Evolutionary conservation across 92 coral and sea anemone species (phyloP).

Genomic region (Actinostola sp.): DNA sequence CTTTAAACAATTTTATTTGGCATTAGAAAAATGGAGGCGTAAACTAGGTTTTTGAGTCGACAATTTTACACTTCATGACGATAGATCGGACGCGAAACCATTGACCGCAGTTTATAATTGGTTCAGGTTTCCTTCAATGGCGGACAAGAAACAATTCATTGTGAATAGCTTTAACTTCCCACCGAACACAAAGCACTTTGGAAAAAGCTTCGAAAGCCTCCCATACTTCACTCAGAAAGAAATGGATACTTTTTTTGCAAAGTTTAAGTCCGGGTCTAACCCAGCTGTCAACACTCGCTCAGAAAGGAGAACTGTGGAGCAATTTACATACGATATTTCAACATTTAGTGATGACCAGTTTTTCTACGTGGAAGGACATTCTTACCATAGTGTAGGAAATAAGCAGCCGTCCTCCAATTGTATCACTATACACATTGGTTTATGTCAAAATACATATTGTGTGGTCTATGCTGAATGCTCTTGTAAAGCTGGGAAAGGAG

Average conservation of each 20-base stretch:
- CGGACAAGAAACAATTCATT: too few relatives aligned
- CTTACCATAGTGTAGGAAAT: conserved; percentile 14
- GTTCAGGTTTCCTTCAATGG: conserved; percentile 11
- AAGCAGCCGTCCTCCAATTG: conserved; percentile 1
- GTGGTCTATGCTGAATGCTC: conserved; percentile 38
- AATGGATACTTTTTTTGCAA: conserved; percentile 6
- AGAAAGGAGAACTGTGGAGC: conserved; percentile 38
- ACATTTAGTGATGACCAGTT: conserved; percentile 11
- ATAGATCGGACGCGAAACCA: neutral
- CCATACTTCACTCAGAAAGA: conserved; percentile 18
- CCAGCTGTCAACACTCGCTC: conserved; percentile 20
- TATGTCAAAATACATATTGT: conserved; percentile 12
- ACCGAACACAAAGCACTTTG: conserved; percentile 12
- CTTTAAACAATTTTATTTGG: neutral
- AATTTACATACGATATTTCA: conserved; percentile 11
- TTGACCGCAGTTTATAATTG: too few relatives aligned
- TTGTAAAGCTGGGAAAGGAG: conserved; percentile 42
- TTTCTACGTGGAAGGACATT: conserved; percentile 20
- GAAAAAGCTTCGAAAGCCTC: conserved; percentile 14
- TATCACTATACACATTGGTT: conserved; percentile 18
- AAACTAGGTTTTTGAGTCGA: conserved; percentile 1
- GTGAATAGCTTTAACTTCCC: neutral
- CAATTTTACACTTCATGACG: neutral
- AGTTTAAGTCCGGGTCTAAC: conserved; percentile 27
- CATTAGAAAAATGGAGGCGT: neutral